Evolutionary conservation across 2,113 vertebrate genomes (phyloP).

Genomic region (Myanophis thanlyinensis): DNA sequence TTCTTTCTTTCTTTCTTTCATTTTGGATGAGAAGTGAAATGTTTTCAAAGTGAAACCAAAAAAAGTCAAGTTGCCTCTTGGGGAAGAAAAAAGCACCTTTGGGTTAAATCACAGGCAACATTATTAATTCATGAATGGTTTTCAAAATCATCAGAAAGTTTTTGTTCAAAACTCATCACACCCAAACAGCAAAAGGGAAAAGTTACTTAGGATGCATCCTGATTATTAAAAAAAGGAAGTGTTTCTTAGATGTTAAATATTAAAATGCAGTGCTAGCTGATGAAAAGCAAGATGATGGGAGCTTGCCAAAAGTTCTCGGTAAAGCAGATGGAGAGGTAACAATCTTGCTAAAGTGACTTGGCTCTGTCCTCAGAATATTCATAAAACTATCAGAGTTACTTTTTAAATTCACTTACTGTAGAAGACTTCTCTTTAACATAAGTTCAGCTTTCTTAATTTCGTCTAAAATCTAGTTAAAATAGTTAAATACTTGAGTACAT

Average conservation of each 20-base stretch:
- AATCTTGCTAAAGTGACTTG: constrained; percentile 54
- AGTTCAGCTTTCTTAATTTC: background rate
- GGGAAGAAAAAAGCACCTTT: too few relatives aligned
- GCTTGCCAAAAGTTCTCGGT: constrained; percentile 45
- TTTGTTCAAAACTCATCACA: constrained; percentile 10
- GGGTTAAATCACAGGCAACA: constrained; percentile 7
- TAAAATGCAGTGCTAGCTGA: constrained; percentile 50
- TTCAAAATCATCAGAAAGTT: background rate
- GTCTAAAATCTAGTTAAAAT: background rate
- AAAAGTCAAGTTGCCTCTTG: too few relatives aligned
- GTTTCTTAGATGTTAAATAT: constrained; percentile 46
- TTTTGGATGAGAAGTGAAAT: too few relatives aligned
- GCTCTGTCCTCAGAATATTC: constrained; percentile 25
- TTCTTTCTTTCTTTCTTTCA: too few relatives aligned
- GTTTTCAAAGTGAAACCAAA: too few relatives aligned
- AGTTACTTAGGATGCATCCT: constrained; percentile 20
- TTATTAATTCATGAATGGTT: constrained; percentile 13
- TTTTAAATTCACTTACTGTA: constrained; percentile 32
- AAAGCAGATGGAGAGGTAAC: constrained; percentile 44
- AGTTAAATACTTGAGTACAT: constrained; percentile 26
- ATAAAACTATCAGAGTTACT: constrained; percentile 23
- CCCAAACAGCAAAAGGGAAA: background rate
- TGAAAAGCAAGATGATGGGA: constrained; percentile 34
- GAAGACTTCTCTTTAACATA: constrained; percentile 6
- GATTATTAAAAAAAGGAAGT: constrained; percentile 43